Conservation (phyloP, 1,140 invertebrate species). For the Drosophila baimaii region DNA sequence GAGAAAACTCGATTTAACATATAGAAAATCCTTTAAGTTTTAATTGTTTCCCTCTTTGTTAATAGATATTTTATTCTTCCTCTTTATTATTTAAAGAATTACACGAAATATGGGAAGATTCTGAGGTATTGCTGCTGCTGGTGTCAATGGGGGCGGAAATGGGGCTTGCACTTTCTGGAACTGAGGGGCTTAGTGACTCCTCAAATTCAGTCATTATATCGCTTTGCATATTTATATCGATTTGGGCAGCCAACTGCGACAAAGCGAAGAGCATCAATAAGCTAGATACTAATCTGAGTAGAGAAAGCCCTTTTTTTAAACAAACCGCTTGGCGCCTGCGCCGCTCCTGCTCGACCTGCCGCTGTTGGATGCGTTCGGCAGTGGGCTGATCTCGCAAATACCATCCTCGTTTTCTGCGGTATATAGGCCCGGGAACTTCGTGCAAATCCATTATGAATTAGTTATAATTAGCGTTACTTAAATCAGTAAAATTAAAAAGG, state of each 20-base stretch:
- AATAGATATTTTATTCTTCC: neutral
- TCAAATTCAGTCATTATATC: conserved; percentile 2
- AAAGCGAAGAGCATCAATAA: neutral
- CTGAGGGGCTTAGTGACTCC: too few relatives aligned
- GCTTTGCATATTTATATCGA: conserved; percentile 2
- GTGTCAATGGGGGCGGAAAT: too few relatives aligned
- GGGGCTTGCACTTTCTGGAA: too few relatives aligned
- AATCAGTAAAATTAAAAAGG: too few relatives aligned
- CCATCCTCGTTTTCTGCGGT: too few relatives aligned
- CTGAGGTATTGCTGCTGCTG: too few relatives aligned
- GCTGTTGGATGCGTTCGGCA: neutral
- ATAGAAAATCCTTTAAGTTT: neutral
- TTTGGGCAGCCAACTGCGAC: neutral
- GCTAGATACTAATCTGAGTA: neutral
- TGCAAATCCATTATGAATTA: neutral
- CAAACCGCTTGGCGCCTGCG: conserved; percentile 4
- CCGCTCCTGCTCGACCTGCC: neutral
- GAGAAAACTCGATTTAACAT: neutral
- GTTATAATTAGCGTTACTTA: neutral
- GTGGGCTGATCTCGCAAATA: neutral
- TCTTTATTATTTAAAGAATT: neutral
- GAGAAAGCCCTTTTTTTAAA: neutral
- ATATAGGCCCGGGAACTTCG: too few relatives aligned
- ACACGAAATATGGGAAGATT: too few relatives aligned
- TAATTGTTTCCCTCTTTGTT: neutral